A percentile compares a stretch with the other conserved stretches of the same genome.
These are phyloP conservation scores for Battus philenor DNA, from an alignment of 1,140 invertebrate species.

Conservation along the genomic window DNA sequence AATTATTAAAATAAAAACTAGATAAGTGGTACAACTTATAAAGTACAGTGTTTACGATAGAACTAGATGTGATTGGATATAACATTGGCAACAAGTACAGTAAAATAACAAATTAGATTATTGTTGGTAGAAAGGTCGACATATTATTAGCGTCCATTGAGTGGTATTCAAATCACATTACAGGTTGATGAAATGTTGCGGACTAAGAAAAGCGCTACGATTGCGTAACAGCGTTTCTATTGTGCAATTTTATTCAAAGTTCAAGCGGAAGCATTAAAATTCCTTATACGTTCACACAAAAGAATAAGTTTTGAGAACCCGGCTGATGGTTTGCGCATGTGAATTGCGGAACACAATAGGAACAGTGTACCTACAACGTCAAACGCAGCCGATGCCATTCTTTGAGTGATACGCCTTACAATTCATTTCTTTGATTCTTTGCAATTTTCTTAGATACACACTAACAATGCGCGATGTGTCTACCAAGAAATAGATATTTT, in stretches of 20 bases:
- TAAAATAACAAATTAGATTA: no score
- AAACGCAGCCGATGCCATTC: conserved; percentile 5
- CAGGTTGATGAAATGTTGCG: conserved; percentile 17
- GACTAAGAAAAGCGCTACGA: conserved; percentile 33
- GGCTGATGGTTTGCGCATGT: conserved; percentile 49
- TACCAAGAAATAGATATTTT: conserved; percentile 1
- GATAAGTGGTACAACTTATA: no score
- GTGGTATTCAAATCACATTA: no score
- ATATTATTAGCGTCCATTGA: no score
- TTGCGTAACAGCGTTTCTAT: conserved; percentile 46
- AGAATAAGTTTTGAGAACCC: conserved; percentile 67
- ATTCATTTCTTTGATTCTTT: conserved; percentile 11
- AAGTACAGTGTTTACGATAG: no score
- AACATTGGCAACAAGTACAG: no score
- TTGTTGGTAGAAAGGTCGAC: no score
- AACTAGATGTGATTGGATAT: no score
- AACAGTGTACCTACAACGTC: conserved; percentile 3
- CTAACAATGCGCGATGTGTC: conserved; percentile 1
- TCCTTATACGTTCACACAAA: conserved; percentile 64
- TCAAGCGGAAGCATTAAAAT: conserved; percentile 70
- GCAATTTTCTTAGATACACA: conserved; percentile 7
- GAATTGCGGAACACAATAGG: conserved; percentile 49
- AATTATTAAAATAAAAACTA: no score
- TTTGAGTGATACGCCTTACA: conserved; percentile 5
- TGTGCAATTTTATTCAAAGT: conserved; percentile 55